Percentiles rank a stretch among this genome's conserved stretches.
Conservation (phyloP, 2,113 vertebrate species). For the Psammodynastes pulverulentus region DNA sequence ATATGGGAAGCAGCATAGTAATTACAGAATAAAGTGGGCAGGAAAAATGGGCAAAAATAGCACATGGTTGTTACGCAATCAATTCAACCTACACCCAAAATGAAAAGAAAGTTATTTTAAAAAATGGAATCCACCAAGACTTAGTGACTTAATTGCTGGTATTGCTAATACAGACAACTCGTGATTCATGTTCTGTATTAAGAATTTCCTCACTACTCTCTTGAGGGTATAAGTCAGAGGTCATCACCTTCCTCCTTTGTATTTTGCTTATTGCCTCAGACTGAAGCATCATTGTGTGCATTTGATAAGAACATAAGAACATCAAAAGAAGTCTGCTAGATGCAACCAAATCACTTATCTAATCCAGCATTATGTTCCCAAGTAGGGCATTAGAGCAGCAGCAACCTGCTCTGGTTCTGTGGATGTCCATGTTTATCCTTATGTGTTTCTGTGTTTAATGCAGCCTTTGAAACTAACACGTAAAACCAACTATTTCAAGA, state of each 20-base stretch:
- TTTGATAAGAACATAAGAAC: not conserved
- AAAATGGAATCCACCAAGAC: not conserved
- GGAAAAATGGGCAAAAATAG: not conserved
- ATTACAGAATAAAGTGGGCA: not conserved
- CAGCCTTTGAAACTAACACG: not conserved
- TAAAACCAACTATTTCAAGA: not conserved
- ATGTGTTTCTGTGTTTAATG: not conserved
- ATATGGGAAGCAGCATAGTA: not conserved
- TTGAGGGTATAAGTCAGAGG: not conserved
- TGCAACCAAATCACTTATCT: not conserved
- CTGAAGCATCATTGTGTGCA: not conserved
- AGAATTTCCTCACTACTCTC: conserved; percentile 17
- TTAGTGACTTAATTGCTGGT: not conserved
- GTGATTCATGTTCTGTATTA: not conserved
- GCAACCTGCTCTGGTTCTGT: not conserved
- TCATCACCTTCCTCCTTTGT: not conserved
- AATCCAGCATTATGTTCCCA: not conserved
- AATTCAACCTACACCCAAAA: not conserved
- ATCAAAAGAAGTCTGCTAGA: not conserved
- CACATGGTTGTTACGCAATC: not conserved
- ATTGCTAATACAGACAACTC: not conserved
- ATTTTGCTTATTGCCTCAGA: not conserved
- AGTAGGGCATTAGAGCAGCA: not conserved
- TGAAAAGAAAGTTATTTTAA: not conserved
- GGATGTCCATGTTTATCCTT: not conserved